Conservation (phyloP, 2,888 invertebrate genomes). For the Spialia ferax region DNA sequence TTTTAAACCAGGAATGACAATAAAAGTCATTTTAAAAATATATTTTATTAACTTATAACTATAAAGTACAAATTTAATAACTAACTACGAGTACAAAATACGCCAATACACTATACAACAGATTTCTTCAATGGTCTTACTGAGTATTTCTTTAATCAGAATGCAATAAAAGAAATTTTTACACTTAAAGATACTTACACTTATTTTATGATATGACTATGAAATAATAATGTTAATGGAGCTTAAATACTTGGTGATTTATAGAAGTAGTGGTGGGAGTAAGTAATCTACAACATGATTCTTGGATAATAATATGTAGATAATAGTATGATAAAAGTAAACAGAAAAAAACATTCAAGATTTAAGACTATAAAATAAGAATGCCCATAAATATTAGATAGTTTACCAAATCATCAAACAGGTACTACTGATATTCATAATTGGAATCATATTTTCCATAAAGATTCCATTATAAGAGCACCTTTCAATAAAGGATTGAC, state of each 20-base stretch:
- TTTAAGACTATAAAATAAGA: slow-evolving; percentile 4
- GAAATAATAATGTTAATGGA: slow-evolving; percentile 54
- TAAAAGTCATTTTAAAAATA: slow-evolving; percentile 42
- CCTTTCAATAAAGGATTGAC: neutral
- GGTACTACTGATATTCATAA: neutral
- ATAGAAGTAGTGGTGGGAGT: slow-evolving; percentile 28
- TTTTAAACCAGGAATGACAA: neutral
- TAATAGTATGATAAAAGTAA: neutral
- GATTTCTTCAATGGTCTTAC: slow-evolving; percentile 42
- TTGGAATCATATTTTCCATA: neutral
- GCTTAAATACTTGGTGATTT: slow-evolving; percentile 51
- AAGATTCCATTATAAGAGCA: neutral
- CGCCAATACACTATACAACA: slow-evolving; percentile 42
- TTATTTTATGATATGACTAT: slow-evolving; percentile 56
- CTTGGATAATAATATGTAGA: neutral
- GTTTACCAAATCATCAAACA: slow-evolving; percentile 4
- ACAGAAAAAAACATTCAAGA: neutral
- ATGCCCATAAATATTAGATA: slow-evolving; percentile 26
- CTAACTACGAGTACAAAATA: slow-evolving; percentile 48
- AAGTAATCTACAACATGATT: slow-evolving; percentile 13
- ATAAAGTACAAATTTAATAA: slow-evolving; percentile 57
- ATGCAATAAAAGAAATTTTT: slow-evolving; percentile 41
- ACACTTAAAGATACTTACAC: slow-evolving; percentile 52
- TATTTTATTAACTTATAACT: slow-evolving; percentile 61
- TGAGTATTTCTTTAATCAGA: slow-evolving; percentile 49